A percentile compares a stretch with the other conserved stretches of the same genome.
Evolutionary conservation across 92 coral and sea anemone species (phyloP).

Genomic region (Palythoa caribaeorum): DNA sequence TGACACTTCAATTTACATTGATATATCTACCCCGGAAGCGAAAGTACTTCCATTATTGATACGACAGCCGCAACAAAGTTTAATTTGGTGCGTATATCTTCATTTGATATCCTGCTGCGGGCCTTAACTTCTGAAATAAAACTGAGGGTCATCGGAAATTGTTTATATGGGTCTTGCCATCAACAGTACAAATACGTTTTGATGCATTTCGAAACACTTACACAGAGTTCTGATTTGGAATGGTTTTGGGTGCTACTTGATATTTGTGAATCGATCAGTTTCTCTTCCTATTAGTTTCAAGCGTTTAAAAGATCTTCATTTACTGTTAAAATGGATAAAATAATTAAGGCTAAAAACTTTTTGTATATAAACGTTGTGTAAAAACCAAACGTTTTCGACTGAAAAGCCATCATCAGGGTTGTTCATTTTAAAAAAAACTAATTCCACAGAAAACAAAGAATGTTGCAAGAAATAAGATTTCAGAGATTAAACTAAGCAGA

Average conservation of each 20-base stretch:
- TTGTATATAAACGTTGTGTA: too few relatives aligned
- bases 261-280: background rate
- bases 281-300: background rate
- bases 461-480: too few relatives aligned
- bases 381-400: too few relatives aligned
- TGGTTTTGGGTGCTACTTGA: background rate
- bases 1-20: slow-evolving; percentile 15
- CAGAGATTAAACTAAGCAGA: background rate
- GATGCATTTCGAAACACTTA: background rate
- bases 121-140: background rate
- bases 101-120: background rate
- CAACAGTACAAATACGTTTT: background rate
- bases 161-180: background rate
- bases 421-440: too few relatives aligned
- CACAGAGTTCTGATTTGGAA: background rate
- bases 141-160: background rate
- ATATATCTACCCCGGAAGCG: slow-evolving; percentile 31
- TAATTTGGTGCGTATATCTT: slow-evolving; percentile 2
- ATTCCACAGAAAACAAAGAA: too few relatives aligned
- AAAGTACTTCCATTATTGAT: slow-evolving; percentile 17
- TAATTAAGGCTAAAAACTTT: too few relatives aligned
- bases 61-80: slow-evolving; percentile 6
- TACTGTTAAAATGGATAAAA: too few relatives aligned
- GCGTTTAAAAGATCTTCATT: too few relatives aligned
- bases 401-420: too few relatives aligned